Conservation (phyloP, 2,888 invertebrate species). For the Chromoteleia sp. region DNA sequence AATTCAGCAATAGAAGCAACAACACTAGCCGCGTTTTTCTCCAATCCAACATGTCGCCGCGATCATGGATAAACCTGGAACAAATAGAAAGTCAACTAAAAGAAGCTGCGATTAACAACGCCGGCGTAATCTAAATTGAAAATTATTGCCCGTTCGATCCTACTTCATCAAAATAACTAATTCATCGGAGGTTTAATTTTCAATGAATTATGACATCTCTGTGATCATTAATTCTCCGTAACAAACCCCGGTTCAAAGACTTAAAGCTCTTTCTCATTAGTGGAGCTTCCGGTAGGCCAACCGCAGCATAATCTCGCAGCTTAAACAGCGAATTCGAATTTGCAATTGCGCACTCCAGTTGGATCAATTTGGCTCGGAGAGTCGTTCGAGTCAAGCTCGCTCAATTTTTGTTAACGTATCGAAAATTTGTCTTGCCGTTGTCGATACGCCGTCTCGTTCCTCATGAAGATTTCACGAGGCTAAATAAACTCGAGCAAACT, state of each 20-base stretch:
- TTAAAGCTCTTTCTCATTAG: slow-evolving; percentile 71
- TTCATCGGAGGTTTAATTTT: slow-evolving; percentile 57
- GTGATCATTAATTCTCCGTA: slow-evolving; percentile 70
- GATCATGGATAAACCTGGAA: slow-evolving; percentile 80
- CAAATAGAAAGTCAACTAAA: slow-evolving; percentile 26
- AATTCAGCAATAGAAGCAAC: slow-evolving; percentile 80
- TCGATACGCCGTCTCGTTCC: slow-evolving; percentile 44
- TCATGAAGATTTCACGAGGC: slow-evolving; percentile 66
- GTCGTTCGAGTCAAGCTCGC: slow-evolving; percentile 18
- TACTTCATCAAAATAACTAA: slow-evolving; percentile 50
- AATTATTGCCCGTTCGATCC: slow-evolving; percentile 30
- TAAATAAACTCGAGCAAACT: slow-evolving; percentile 68
- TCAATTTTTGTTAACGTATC: slow-evolving; percentile 55
- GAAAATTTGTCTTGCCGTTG: slow-evolving; percentile 63
- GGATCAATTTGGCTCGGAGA: slow-evolving; percentile 56
- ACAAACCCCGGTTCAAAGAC: slow-evolving; percentile 66
- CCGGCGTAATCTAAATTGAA: slow-evolving; percentile 18
- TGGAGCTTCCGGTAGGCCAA: slow-evolving; percentile 60
- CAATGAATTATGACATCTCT: slow-evolving; percentile 66
- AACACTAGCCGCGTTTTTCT: slow-evolving; percentile 79
- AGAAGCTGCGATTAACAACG: not conserved
- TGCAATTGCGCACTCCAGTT: slow-evolving; percentile 66
- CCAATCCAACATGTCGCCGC: slow-evolving; percentile 82
- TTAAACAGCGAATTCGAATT: slow-evolving; percentile 65
- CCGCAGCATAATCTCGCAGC: slow-evolving; percentile 70